A percentile compares a stretch with the other conserved stretches of the same genome.
Conservation (phyloP, 2,113 vertebrate genomes). For the Callionymus lyra region DNA sequence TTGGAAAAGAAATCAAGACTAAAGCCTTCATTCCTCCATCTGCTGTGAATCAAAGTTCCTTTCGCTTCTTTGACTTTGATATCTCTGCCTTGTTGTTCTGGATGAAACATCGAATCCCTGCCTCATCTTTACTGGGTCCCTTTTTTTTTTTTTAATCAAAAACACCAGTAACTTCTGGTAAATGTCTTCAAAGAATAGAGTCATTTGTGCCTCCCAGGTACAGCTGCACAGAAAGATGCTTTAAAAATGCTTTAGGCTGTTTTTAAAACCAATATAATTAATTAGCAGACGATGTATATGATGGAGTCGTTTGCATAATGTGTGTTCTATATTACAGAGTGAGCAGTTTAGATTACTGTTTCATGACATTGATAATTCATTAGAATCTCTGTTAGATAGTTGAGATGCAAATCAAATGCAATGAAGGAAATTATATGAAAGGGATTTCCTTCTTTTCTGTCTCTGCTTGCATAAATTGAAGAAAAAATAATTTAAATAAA, state of each 20-base stretch:
- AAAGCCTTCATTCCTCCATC: conserved; percentile 5
- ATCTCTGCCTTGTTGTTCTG: conserved; percentile 12
- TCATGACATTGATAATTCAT: conserved; percentile 55
- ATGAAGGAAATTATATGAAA: conserved; percentile 32
- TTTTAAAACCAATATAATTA: conserved; percentile 32
- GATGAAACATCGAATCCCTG: conserved; percentile 13
- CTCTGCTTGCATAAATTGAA: conserved; percentile 8
- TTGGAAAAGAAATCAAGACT: not conserved
- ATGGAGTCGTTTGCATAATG: conserved; percentile 56
- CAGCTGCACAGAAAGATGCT: conserved; percentile 9
- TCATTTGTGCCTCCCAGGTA: conserved; percentile 18
- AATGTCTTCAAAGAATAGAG: conserved; percentile 16
- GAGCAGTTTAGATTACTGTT: conserved; percentile 43
- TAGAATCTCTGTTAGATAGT: conserved; percentile 38
- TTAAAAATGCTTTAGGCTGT: conserved; percentile 20
- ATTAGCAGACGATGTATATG: too few species aligned
- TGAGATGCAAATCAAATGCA: conserved; percentile 59
- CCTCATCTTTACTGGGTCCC: not conserved
- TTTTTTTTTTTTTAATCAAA: conserved; percentile 9
- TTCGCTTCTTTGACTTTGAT: conserved; percentile 14
- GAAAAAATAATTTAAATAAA: conserved; percentile 4
- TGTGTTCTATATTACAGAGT: conserved; percentile 48
- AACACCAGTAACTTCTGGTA: conserved; percentile 6
- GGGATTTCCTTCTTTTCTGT: conserved; percentile 26
- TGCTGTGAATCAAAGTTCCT: not conserved